Conservation (phyloP, 2,113 vertebrate genomes). For the Menura novaehollandiae region DNA sequence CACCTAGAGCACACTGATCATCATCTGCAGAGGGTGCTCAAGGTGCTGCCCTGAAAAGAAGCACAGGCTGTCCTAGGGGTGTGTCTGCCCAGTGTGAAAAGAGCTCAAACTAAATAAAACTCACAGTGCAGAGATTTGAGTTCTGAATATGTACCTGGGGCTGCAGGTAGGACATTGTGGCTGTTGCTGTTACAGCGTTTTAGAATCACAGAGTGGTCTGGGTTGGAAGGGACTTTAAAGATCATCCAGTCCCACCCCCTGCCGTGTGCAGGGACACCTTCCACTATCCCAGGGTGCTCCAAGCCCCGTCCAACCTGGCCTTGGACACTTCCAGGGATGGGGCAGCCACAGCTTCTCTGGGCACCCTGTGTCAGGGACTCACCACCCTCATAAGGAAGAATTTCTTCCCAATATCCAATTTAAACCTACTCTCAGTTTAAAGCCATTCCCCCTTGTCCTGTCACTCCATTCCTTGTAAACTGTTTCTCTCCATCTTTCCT, state of each 20-base stretch:
- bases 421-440: fast-evolving
- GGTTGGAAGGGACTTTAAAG: neutral
- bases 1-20: neutral
- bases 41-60: neutral
- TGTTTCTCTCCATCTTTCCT: fast-evolving
- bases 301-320: neutral
- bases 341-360: neutral
- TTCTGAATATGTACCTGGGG: neutral
- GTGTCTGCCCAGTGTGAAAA: neutral
- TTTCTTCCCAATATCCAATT: fast-evolving
- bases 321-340: neutral
- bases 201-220: neutral
- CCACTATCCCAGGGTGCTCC: neutral
- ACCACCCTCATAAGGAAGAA: fast-evolving
- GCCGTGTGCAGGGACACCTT: neutral
- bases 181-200: neutral
- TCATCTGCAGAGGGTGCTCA: neutral
- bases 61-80: neutral
- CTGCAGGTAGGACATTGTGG: neutral
- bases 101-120: neutral
- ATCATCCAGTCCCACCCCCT: fast-evolving
- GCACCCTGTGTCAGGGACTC: neutral
- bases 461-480: fast-evolving
- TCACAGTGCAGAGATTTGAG: neutral
- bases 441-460: neutral